phyloP scores from a whole-genome alignment of 2,113 vertebrate genomes.

The Willisornis vidua region DNA sequence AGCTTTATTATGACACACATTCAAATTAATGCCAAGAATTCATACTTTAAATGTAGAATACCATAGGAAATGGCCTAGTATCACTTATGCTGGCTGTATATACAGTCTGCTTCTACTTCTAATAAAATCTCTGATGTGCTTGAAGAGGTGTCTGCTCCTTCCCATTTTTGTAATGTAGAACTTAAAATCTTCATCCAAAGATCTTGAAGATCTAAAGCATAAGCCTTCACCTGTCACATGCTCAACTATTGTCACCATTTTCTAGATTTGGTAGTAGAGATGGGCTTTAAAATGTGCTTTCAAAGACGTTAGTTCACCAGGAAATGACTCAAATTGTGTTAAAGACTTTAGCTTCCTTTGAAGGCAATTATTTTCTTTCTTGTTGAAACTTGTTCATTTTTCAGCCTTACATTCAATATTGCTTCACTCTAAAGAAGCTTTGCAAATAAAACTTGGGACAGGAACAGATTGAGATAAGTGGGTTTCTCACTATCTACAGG shows the following conservation, averaged over 20 bases:
- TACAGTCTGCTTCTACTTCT: not conserved
- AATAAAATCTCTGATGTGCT: not conserved
- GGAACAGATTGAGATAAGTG: not conserved
- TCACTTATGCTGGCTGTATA: not conserved
- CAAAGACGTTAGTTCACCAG: not conserved
- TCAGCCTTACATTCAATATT: not conserved
- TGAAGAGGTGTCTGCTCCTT: not conserved
- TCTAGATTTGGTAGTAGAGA: not conserved
- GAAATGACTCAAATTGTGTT: not conserved
- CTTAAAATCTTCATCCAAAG: not conserved
- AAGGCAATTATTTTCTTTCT: not conserved
- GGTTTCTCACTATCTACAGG: not conserved
- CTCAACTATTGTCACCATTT: not conserved
- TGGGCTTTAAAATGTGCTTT: not conserved
- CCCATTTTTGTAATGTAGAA: not conserved
- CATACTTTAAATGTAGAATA: not conserved
- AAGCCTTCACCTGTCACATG: not conserved
- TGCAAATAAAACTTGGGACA: not conserved
- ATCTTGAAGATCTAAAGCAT: not conserved
- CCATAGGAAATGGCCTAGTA: not conserved
- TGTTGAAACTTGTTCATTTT: not conserved
- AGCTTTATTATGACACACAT: not conserved
- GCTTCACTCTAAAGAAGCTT: not conserved
- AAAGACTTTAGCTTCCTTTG: not conserved
- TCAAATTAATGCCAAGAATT: not conserved